Conservation (phyloP, 2,113 vertebrate genomes). For the Catharus fuscescens region DNA sequence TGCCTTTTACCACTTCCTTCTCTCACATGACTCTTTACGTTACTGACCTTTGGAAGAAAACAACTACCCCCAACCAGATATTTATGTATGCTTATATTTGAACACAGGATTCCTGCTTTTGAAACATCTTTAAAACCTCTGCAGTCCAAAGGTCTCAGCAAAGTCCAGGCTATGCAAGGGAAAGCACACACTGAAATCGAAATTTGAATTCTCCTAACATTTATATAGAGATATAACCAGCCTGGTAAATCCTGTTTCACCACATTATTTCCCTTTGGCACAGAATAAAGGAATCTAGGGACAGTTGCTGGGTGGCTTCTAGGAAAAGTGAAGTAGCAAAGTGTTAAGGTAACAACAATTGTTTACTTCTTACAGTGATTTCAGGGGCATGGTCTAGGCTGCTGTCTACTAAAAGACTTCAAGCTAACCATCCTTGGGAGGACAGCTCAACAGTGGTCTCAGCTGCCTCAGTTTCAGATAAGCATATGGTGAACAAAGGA, state of each 20-base stretch:
- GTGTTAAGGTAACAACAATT: neutral
- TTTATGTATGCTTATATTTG: neutral
- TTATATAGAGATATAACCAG: neutral
- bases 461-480: neutral
- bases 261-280: neutral
- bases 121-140: neutral
- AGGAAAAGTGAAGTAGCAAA: neutral
- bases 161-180: neutral
- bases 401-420: neutral
- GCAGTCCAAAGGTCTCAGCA: neutral
- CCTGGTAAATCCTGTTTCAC: slow-evolving; percentile 1
- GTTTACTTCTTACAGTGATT: neutral
- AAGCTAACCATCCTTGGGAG: neutral
- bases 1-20: slow-evolving; percentile 50
- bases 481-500: neutral
- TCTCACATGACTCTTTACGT: slow-evolving; percentile 28
- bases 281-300: neutral
- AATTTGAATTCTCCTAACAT: neutral
- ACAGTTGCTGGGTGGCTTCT: neutral
- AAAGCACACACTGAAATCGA: neutral
- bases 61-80: neutral
- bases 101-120: neutral
- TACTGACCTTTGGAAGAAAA: slow-evolving; percentile 1
- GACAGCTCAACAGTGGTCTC: neutral
- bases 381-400: neutral